Percentiles rank a stretch among this genome's conserved stretches.
Conservation (phyloP, 2,888 invertebrate genomes). For the Melitaea athalia region DNA sequence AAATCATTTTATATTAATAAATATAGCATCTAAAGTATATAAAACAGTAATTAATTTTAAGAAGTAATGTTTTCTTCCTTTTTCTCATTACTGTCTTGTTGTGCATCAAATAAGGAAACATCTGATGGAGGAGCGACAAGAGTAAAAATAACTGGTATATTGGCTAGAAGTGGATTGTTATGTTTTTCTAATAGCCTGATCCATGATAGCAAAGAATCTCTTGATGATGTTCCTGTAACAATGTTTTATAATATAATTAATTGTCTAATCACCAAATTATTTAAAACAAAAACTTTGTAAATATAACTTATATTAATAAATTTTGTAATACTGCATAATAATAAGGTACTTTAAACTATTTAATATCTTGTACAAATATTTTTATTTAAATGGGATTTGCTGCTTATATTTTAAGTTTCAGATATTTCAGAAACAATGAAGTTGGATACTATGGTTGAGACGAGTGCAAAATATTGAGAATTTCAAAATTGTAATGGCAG, state of each 20-base stretch:
- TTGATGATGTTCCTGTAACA: slow-evolving; percentile 88
- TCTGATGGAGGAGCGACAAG: slow-evolving; percentile 84
- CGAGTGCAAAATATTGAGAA: too few relatives aligned
- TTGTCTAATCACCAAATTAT: too few relatives aligned
- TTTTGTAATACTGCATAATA: too few relatives aligned
- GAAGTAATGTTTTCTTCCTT: slow-evolving; percentile 44
- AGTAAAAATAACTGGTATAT: slow-evolving; percentile 93
- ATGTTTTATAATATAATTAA: background rate
- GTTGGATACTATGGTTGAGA: too few relatives aligned
- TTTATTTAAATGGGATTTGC: too few relatives aligned
- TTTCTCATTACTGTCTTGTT: slow-evolving; percentile 46
- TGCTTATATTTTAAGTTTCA: too few relatives aligned
- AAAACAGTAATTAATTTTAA: slow-evolving; percentile 10
- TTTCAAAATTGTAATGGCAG: too few relatives aligned
- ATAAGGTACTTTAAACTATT: too few relatives aligned
- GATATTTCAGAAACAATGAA: too few relatives aligned
- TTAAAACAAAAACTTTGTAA: too few relatives aligned
- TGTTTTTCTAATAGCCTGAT: slow-evolving; percentile 89
- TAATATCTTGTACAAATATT: too few relatives aligned
- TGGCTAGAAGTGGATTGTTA: slow-evolving; percentile 87
- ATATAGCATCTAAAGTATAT: slow-evolving; percentile 15
- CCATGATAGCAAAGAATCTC: slow-evolving; percentile 97
- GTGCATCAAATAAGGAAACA: slow-evolving; percentile 62
- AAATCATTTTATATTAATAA: slow-evolving; percentile 23
- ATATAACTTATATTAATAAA: background rate